These are phyloP conservation scores for Euphysa ruthae DNA, from an alignment of 30 jellyfish, hydroid and myxozoan genomes.

Conservation along the genomic window DNA sequence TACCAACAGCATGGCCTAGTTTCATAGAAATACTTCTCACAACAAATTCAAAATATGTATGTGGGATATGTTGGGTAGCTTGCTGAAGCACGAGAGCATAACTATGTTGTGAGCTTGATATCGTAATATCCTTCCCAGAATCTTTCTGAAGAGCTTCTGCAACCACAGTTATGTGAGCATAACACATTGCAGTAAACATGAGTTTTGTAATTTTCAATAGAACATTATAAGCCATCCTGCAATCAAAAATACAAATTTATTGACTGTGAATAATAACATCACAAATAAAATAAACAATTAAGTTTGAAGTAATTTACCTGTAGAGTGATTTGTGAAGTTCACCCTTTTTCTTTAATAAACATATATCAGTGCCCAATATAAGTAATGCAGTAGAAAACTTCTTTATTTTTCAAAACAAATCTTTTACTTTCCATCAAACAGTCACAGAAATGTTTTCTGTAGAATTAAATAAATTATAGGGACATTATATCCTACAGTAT, in stretches of 20 bases:
- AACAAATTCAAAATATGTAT: constrained; percentile 69
- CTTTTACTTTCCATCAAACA: too few relatives aligned
- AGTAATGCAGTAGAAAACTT: too few relatives aligned
- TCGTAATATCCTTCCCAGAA: constrained; percentile 52
- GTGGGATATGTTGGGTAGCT: constrained; percentile 80
- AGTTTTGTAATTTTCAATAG: constrained; percentile 68
- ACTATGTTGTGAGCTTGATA: constrained; percentile 51
- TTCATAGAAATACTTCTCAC: constrained; percentile 61
- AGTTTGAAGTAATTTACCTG: neutral
- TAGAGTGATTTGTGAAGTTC: neutral
- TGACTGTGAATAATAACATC: neutral
- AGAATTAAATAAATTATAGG: too few relatives aligned
- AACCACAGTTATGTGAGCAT: constrained; percentile 76
- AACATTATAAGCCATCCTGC: constrained; percentile 74
- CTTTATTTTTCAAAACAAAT: too few relatives aligned
- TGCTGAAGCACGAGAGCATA: constrained; percentile 74
- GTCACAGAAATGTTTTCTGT: too few relatives aligned
- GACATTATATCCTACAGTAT: too few relatives aligned
- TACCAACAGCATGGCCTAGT: constrained; percentile 75
- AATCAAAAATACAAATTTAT: constrained; percentile 3
- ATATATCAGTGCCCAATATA: too few relatives aligned
- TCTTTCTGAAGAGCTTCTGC: constrained; percentile 84
- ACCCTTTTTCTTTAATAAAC: too few relatives aligned
- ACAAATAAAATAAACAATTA: neutral
- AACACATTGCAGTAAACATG: constrained; percentile 76